Evolutionary conservation across 2,888 invertebrate genomes (phyloP).

Genomic region (Lucinisca nassula): DNA sequence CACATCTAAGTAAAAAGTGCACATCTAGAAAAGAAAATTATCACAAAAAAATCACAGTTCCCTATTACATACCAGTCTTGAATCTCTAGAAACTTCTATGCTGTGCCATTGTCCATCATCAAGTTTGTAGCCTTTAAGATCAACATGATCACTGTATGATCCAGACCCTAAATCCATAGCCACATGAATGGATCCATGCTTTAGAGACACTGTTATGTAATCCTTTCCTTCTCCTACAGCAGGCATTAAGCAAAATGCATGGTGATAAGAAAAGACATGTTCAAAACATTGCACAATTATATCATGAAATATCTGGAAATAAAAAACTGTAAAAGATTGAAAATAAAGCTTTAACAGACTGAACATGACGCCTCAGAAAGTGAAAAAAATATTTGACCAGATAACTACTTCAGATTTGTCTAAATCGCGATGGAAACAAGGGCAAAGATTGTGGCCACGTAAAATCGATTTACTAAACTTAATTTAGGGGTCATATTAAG

Average conservation of each 20-base stretch:
- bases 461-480: too few species aligned
- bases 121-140: constrained; percentile 93
- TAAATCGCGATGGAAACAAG: too few species aligned
- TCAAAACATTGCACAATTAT: too few species aligned
- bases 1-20: constrained; percentile 4
- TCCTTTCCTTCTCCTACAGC: constrained; percentile 92
- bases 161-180: constrained; percentile 94
- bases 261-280: not conserved
- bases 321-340: too few species aligned
- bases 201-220: constrained; percentile 95
- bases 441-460: too few species aligned
- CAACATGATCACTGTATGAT: constrained; percentile 89
- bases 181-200: constrained; percentile 95
- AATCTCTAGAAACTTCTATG: constrained; percentile 95
- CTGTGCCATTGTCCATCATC: constrained; percentile 99
- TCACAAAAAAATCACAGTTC: not conserved
- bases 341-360: too few species aligned
- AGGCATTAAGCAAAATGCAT: not conserved
- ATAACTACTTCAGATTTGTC: too few species aligned
- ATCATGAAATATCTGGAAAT: too few species aligned
- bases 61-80: constrained; percentile 93
- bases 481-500: too few species aligned
- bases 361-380: too few species aligned
- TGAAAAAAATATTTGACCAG: too few species aligned
- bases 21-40: not conserved